A percentile compares a stretch with the other conserved stretches of the same genome.
Conservation (phyloP, 1,140 invertebrate genomes). For the Vanessa tameamea region DNA sequence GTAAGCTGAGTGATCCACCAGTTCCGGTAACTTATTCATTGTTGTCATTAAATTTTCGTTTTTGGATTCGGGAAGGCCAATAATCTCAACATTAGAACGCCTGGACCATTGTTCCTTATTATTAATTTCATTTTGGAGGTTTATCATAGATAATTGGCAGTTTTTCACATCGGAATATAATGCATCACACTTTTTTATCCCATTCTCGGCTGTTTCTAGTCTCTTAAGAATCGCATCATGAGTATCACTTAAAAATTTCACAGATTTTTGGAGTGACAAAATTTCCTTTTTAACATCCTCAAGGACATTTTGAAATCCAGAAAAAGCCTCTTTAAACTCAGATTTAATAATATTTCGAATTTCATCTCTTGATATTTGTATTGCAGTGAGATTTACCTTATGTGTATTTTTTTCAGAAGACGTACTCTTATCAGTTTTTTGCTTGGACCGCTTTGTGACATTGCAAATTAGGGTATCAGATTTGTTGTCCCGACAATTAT, state of each 20-base stretch:
- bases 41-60: constrained; percentile 17
- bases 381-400: background rate
- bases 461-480: background rate
- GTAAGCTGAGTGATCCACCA: background rate
- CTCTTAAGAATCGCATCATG: background rate
- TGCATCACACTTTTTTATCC: background rate
- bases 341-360: constrained; percentile 2
- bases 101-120: constrained; percentile 19
- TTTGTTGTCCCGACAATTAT: background rate
- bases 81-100: constrained; percentile 17
- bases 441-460: background rate
- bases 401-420: background rate
- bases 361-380: constrained; percentile 2
- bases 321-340: constrained; percentile 2
- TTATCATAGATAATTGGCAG: background rate
- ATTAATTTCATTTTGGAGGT: constrained; percentile 21
- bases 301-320: background rate
- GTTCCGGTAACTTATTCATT: background rate
- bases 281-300: constrained; percentile 4
- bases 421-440: constrained; percentile 2
- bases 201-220: background rate
- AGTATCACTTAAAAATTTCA: constrained; percentile 1
- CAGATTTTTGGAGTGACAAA: background rate
- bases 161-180: background rate
- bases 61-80: constrained; percentile 4